Evolutionary conservation across 2,888 invertebrate species (phyloP).

Genomic region (Drosophila ustulata): DNA sequence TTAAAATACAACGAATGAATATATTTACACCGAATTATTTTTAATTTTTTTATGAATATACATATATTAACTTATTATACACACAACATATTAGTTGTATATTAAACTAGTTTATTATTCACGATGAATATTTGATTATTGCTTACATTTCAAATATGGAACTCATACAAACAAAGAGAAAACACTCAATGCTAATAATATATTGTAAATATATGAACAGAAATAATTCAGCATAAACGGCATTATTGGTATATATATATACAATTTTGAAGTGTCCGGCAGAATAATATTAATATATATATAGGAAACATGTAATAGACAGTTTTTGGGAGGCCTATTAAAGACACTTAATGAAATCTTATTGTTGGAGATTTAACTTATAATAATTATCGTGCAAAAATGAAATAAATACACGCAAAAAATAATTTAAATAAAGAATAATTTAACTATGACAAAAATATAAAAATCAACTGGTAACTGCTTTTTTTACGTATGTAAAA

Average conservation of each 20-base stretch:
- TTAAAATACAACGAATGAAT: constrained; percentile 83
- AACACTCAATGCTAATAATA: constrained; percentile 54
- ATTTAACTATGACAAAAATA: constrained; percentile 58
- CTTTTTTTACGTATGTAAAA: constrained; percentile 12
- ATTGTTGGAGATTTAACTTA: constrained; percentile 72
- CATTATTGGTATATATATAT: constrained; percentile 53
- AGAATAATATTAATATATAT: constrained; percentile 27
- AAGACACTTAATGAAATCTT: constrained; percentile 60
- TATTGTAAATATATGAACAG: constrained; percentile 55
- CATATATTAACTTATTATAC: constrained; percentile 61
- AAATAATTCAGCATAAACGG: constrained; percentile 55
- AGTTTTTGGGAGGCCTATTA: constrained; percentile 58
- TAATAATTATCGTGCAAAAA: constrained; percentile 67
- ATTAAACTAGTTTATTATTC: constrained; percentile 77
- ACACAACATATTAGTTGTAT: constrained; percentile 75
- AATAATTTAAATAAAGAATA: constrained; percentile 62
- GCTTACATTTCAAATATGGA: constrained; percentile 78
- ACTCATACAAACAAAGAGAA: constrained; percentile 58
- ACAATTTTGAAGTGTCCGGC: constrained; percentile 63
- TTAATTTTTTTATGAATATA: constrained; percentile 71
- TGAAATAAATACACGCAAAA: constrained; percentile 59
- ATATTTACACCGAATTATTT: constrained; percentile 75
- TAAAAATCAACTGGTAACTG: constrained; percentile 26
- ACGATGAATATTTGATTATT: constrained; percentile 72
- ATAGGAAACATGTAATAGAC: constrained; percentile 48